A percentile compares a stretch with the other conserved stretches of the same genome.
These are phyloP conservation scores for Gambusia affinis DNA, from an alignment of 2,113 vertebrate genomes.

Conservation along the genomic window DNA sequence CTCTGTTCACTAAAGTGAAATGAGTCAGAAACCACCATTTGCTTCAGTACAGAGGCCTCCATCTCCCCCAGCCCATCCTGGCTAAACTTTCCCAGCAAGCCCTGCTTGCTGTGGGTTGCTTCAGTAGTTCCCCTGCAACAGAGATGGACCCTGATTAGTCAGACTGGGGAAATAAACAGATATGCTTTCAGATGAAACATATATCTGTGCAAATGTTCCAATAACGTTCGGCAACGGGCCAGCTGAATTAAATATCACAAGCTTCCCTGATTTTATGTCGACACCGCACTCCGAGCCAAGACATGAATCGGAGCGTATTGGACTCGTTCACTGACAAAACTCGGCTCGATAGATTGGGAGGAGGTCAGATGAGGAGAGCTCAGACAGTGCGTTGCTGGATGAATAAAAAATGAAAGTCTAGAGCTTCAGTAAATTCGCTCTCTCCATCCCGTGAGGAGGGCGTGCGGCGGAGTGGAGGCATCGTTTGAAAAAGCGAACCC, in stretches of 20 bases:
- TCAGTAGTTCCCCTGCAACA: constrained; percentile 38
- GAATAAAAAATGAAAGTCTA: constrained; percentile 80
- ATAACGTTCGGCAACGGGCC: constrained; percentile 40
- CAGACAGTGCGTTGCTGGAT: constrained; percentile 71
- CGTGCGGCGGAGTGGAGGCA: constrained; percentile 44
- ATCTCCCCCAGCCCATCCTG: constrained; percentile 13
- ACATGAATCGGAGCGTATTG: constrained; percentile 35
- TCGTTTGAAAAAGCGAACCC: constrained; percentile 75
- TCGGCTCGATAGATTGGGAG: constrained; percentile 52
- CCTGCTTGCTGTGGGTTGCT: constrained; percentile 29
- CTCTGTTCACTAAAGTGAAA: constrained; percentile 23
- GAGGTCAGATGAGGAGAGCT: constrained; percentile 54
- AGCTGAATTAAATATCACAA: constrained; percentile 56
- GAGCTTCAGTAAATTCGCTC: constrained; percentile 72
- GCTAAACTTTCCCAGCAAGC: constrained; percentile 42
- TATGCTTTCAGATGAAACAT: constrained; percentile 40
- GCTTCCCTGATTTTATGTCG: constrained; percentile 43
- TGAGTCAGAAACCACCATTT: constrained; percentile 46
- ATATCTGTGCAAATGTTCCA: constrained; percentile 38
- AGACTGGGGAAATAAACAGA: constrained; percentile 42
- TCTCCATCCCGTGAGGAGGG: constrained; percentile 67
- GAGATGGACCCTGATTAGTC: constrained; percentile 37
- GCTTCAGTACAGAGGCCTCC: constrained; percentile 16
- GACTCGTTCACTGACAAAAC: constrained; percentile 50
- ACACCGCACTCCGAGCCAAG: constrained; percentile 23